Base-by-base conservation (phyloP, 2,888 invertebrate species). In the Pachymerium ferrugineum region DNA sequence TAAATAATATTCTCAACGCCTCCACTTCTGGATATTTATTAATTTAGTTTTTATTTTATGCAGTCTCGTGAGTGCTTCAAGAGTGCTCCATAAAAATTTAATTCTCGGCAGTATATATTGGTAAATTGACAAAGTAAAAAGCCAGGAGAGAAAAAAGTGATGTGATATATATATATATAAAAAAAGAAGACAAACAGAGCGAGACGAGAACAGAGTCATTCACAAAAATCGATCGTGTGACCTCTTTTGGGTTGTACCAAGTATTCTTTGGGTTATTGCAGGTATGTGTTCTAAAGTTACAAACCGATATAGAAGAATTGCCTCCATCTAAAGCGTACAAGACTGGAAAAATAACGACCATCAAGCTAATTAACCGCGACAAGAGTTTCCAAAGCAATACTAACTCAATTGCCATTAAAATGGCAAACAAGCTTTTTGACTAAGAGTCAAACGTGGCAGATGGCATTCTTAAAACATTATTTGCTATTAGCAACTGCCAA, bases 221-320 rank as follows among this genome's bases (percentile, higher is more conserved):
- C 62, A 62, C 62, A 62, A 62, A 62, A 62, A 62, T 62, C 62
- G 62, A 62, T 62, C 62, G 62, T 62, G 28, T 62, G 62, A 62
- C 62, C 62, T 62, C 62, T 62, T 62, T 62, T 62, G 62, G 62
- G 62, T 62, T 62, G 62, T 62, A 62, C 62, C 62, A 62, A 62
- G 62, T 62, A 28, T 62, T 62, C 62, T 62, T 62, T 62, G 12
- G 62, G 62, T 62, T 62, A 62, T 62, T 62, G 22, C 62, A 62
- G 62, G 62, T 62, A 28, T n/a, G 62, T 28, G 28, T 25, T 62
- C 62, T 62, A 25, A 62, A 8, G 28, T 62, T 62, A 62, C 28
- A 25, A 3, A 28, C 28, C 22, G 5, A 25, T 12, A n/a, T 62
- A 62, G n/a, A 62, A 62, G 0, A 1, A 28, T 10, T 28, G n/a